A percentile compares a stretch with the other conserved stretches of the same genome.
phyloP scores from a whole-genome alignment of 1,140 invertebrate genomes.

The Oryctes rhinoceros region DNA sequence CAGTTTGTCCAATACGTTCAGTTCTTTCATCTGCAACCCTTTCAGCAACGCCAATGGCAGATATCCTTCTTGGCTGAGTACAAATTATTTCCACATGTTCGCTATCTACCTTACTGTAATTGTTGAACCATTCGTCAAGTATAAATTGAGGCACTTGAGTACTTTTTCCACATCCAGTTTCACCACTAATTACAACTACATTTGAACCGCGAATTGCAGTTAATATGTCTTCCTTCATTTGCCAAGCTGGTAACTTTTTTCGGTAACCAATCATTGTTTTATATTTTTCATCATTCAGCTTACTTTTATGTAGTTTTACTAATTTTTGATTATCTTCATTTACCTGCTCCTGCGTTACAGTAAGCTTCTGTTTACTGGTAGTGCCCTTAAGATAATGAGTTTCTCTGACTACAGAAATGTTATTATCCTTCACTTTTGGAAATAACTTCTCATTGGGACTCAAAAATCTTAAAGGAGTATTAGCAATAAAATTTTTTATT shows the following conservation, averaged over 20 bases:
- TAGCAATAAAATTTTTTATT: constrained; percentile 68
- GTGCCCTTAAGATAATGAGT: constrained; percentile 70
- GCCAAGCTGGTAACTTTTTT: constrained; percentile 73
- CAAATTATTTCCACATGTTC: constrained; percentile 83
- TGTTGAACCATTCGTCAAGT: constrained; percentile 77
- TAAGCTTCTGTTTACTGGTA: constrained; percentile 62
- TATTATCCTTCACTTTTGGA: constrained; percentile 51
- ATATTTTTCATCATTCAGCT: constrained; percentile 69
- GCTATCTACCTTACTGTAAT: constrained; percentile 60
- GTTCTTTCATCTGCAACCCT: constrained; percentile 87
- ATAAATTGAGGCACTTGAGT: constrained; percentile 94
- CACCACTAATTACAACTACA: constrained; percentile 82
- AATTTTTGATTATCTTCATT: constrained; percentile 69
- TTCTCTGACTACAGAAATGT: constrained; percentile 59
- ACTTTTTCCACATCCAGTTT: constrained; percentile 90
- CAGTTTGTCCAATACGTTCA: constrained; percentile 80
- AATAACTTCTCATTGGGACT: constrained; percentile 58
- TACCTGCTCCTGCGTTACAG: constrained; percentile 64
- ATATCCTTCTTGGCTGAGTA: constrained; percentile 91
- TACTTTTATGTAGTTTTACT: constrained; percentile 67
- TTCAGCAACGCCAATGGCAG: constrained; percentile 91
- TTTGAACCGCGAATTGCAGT: constrained; percentile 70
- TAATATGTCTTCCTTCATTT: constrained; percentile 72
- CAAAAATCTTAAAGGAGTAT: constrained; percentile 66
- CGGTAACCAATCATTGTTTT: constrained; percentile 70